These are phyloP conservation scores for Metalampra italica DNA, from an alignment of 2,888 invertebrate species.

Conservation along the genomic window DNA sequence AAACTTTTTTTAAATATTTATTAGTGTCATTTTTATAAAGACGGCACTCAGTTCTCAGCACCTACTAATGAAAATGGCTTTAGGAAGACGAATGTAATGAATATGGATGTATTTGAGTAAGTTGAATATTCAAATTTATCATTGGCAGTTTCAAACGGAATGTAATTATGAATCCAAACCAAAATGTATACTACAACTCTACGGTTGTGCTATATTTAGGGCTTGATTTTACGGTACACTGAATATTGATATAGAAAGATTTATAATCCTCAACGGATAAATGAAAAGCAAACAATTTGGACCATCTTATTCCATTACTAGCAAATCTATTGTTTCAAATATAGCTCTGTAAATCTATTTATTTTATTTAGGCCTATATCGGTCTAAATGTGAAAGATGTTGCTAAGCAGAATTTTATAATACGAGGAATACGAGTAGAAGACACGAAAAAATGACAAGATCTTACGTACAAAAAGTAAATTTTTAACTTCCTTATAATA, in stretches of 20 bases:
- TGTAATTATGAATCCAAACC: background rate
- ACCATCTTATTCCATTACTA: no score
- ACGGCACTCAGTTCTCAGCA: background rate
- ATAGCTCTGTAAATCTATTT: no score
- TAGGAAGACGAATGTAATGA: conserved; percentile 1
- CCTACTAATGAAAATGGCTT: background rate
- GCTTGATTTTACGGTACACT: background rate
- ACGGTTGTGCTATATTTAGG: conserved; percentile 1
- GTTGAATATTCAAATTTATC: background rate
- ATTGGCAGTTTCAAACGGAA: background rate
- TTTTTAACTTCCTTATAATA: no score
- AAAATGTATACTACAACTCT: background rate
- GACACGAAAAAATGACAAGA: no score
- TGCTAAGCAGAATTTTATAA: no score
- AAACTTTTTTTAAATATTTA: no score
- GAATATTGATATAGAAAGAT: background rate
- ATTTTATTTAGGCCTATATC: no score
- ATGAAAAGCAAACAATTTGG: background rate
- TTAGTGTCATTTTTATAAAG: no score
- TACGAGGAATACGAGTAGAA: no score
- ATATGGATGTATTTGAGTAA: conserved; percentile 1
- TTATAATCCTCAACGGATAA: background rate
- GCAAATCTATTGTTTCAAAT: no score
- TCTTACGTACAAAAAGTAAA: no score
- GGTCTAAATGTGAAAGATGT: no score